These are phyloP conservation scores for Chloropsis cyanopogon DNA, from an alignment of 2,113 vertebrate species.

Conservation along the genomic window DNA sequence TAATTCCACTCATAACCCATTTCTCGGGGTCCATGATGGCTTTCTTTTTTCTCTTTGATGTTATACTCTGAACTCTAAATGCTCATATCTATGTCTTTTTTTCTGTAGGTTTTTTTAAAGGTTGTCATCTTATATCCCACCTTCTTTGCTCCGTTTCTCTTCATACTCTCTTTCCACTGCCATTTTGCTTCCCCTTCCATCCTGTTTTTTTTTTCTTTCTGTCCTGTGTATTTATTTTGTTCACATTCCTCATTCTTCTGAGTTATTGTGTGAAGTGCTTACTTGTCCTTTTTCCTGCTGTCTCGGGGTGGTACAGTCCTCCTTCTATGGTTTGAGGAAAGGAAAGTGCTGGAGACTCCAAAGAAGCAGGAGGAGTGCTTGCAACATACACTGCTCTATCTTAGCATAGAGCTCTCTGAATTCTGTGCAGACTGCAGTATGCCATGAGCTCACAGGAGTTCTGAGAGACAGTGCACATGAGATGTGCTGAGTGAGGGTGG, in stretches of 20 bases:
- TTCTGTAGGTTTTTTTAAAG: background rate
- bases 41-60: background rate
- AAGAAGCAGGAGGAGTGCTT: background rate
- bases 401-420: background rate
- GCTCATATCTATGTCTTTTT: background rate
- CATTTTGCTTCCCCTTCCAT: background rate
- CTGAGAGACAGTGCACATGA: fast-evolving
- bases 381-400: background rate
- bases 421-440: background rate
- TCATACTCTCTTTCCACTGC: background rate
- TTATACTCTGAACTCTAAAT: background rate
- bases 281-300: background rate
- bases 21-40: background rate
- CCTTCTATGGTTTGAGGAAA: fast-evolving
- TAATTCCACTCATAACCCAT: background rate
- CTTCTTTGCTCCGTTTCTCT: background rate
- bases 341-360: background rate
- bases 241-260: background rate
- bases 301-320: background rate
- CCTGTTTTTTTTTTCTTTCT: background rate
- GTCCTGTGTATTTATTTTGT: background rate
- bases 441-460: background rate
- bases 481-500: background rate
- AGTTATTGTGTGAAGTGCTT: background rate
- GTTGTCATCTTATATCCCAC: background rate